Conservation (phyloP, 2,797 vertebrate species). For the Podargus strigoides region DNA sequence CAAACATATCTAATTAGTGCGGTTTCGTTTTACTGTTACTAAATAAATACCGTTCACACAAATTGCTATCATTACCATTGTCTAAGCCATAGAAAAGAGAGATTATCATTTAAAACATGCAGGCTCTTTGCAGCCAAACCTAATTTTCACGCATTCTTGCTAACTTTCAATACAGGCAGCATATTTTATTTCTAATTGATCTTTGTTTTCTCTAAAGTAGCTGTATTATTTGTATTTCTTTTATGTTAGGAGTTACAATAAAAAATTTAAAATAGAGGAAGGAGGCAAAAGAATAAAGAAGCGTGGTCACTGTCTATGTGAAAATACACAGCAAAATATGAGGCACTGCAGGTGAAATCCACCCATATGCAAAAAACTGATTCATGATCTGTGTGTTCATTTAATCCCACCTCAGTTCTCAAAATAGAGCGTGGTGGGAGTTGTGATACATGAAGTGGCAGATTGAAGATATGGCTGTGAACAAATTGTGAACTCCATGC, state of each 20-base stretch:
- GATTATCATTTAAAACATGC: background rate
- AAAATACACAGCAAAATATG: background rate
- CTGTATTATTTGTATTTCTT: background rate
- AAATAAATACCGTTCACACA: background rate
- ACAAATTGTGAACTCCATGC: constrained; percentile 30
- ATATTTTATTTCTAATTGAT: background rate
- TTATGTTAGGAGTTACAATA: background rate
- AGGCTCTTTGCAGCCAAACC: background rate
- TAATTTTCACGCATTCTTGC: background rate
- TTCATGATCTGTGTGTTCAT: constrained; percentile 49
- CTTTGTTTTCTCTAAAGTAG: background rate
- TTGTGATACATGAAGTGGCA: constrained; percentile 57
- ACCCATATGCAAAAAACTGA: constrained; percentile 29
- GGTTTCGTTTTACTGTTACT: background rate
- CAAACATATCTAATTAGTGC: background rate
- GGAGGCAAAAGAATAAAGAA: background rate
- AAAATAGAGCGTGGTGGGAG: constrained; percentile 43
- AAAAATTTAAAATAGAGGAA: background rate
- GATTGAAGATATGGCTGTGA: constrained; percentile 51
- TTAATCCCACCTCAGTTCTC: constrained; percentile 45
- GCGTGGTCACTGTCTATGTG: background rate
- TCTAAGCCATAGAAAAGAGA: background rate
- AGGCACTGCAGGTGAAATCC: constrained; percentile 29
- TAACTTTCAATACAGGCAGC: background rate
- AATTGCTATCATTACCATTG: background rate